phyloP scores from a whole-genome alignment of 92 coral and sea anemone genomes.

The Umimayanthus chanpuru region DNA sequence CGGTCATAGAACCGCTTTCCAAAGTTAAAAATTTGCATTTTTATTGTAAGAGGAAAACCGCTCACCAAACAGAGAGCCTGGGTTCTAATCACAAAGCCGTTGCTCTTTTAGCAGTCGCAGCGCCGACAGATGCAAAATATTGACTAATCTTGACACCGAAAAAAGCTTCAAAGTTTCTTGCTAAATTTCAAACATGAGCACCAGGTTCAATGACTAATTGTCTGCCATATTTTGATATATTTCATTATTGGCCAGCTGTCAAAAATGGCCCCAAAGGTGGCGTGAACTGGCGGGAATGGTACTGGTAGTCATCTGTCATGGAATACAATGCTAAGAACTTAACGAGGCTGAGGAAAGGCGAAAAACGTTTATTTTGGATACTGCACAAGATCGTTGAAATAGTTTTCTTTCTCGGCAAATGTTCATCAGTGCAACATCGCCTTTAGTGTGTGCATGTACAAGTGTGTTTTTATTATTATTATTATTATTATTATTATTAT shows the following conservation, averaged over 20 bases:
- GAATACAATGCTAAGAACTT: background rate
- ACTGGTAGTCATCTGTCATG: too few relatives aligned
- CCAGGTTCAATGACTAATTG: background rate
- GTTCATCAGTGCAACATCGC: too few relatives aligned
- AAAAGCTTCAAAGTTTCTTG: background rate
- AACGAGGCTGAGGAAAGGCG: too few relatives aligned
- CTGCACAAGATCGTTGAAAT: too few relatives aligned
- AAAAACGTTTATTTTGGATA: too few relatives aligned
- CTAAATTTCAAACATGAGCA: background rate
- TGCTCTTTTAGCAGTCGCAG: too few relatives aligned
- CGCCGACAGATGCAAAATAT: too few relatives aligned
- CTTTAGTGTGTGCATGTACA: background rate
- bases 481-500: too few relatives aligned
- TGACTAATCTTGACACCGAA: background rate
- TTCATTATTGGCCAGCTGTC: background rate
- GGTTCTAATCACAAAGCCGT: conserved; percentile 4
- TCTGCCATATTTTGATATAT: background rate
- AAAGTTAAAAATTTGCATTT: conserved; percentile 40
- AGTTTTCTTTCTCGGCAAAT: too few relatives aligned
- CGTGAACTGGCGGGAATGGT: background rate
- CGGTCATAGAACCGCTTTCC: conserved; percentile 32
- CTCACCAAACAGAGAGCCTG: background rate
- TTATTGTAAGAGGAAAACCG: conserved; percentile 1
- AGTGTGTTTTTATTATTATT: background rate
- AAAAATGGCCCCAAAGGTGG: conserved; percentile 30